Percentiles rank a stretch among this genome's conserved stretches.
phyloP scores from a whole-genome alignment of 2,797 vertebrate species.

The Podarcis lilfordi region DNA sequence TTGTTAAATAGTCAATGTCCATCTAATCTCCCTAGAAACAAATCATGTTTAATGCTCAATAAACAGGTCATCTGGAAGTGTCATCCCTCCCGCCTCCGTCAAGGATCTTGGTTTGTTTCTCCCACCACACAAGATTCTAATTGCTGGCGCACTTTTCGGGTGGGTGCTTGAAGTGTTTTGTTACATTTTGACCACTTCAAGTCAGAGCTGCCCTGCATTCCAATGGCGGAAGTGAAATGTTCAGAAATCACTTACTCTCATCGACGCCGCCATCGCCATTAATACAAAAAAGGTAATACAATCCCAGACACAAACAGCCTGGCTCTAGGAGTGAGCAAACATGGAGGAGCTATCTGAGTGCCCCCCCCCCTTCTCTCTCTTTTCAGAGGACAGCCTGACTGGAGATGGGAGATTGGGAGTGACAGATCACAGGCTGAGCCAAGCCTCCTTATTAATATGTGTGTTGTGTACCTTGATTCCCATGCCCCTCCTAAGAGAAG shows the following conservation, averaged over 20 bases:
- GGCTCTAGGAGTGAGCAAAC: neutral
- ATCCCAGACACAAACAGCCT: neutral
- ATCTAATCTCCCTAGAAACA: too few species aligned
- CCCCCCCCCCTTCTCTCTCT: neutral
- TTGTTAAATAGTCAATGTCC: too few species aligned
- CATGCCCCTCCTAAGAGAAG: neutral
- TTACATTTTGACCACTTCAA: neutral
- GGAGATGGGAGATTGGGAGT: neutral
- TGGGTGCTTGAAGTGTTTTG: neutral
- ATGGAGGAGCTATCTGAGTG: neutral
- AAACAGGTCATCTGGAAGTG: too few species aligned
- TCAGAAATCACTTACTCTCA: neutral
- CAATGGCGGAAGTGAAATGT: neutral
- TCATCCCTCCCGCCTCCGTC: too few species aligned
- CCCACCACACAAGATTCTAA: neutral
- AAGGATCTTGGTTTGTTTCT: too few species aligned
- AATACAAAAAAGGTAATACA: neutral
- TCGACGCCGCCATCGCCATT: neutral
- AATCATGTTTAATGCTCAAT: too few species aligned
- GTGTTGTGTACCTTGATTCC: neutral
- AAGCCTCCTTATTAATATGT: neutral
- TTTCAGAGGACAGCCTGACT: neutral
- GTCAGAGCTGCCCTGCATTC: neutral
- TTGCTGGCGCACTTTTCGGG: neutral
- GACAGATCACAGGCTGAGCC: neutral